Percentiles rank a stretch among this genome's conserved stretches.
Conservation (phyloP, 23 tunicate species). For the Clavelina lepadiformis region DNA sequence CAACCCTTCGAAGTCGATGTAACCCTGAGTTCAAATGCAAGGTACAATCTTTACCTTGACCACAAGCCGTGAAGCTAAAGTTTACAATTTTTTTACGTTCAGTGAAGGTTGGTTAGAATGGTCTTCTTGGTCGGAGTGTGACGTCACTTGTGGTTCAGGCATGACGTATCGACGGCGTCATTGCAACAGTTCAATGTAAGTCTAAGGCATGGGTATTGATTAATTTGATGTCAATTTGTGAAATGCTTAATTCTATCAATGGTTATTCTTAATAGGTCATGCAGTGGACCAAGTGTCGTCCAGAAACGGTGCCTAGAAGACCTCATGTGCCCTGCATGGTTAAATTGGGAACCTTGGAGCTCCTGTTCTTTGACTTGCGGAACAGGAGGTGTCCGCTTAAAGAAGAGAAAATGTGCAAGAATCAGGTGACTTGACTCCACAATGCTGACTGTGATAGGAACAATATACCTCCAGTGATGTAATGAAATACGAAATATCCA, state of each 20-base stretch:
- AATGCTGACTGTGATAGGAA: neutral
- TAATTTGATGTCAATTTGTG: neutral
- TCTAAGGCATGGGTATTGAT: no score
- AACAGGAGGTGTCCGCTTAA: neutral
- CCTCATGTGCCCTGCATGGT: neutral
- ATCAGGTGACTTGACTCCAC: constrained; percentile 3
- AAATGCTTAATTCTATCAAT: neutral
- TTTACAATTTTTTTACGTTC: no score
- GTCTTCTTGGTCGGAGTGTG: constrained; percentile 2
- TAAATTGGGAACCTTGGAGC: constrained; percentile 6
- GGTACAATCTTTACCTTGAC: no score
- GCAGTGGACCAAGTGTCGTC: no score
- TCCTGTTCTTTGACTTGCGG: constrained; percentile 18
- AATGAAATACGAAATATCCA: no score
- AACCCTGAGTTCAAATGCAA: no score
- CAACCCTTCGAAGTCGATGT: no score
- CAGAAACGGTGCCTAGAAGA: no score
- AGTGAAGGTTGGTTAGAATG: no score
- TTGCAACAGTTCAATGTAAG: no score
- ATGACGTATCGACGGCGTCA: neutral
- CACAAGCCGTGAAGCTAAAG: no score
- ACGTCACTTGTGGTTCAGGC: constrained; percentile 2
- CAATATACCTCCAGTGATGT: neutral
- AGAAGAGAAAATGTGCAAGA: neutral
- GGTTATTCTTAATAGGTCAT: neutral